Conservation (phyloP, 1,140 invertebrate genomes). For the Tribolium madens region DNA sequence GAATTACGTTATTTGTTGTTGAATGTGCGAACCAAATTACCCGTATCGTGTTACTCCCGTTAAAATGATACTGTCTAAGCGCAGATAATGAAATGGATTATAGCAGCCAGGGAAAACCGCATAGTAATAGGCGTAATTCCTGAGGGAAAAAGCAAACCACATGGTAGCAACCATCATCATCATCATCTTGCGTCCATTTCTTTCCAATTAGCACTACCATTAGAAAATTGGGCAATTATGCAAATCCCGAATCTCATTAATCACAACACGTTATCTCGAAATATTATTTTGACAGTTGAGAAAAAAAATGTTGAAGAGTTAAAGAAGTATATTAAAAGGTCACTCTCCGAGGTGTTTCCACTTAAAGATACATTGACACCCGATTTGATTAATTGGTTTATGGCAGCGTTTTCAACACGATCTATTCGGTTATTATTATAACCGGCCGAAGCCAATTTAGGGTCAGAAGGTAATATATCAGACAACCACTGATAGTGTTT, state of each 20-base stretch:
- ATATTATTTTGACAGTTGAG: slow-evolving; percentile 7
- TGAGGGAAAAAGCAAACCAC: neutral
- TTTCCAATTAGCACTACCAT: slow-evolving; percentile 17
- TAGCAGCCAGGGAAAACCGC: slow-evolving; percentile 40
- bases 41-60: slow-evolving; percentile 42
- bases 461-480: slow-evolving; percentile 42
- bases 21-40: slow-evolving; percentile 45
- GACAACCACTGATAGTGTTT: slow-evolving; percentile 44
- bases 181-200: neutral
- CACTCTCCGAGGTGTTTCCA: slow-evolving; percentile 29
- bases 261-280: neutral
- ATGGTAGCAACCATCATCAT: neutral
- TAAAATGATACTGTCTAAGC: slow-evolving; percentile 44
- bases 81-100: slow-evolving; percentile 45
- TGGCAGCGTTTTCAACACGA: slow-evolving; percentile 29
- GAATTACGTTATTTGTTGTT: slow-evolving; percentile 46
- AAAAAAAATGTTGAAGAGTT: neutral
- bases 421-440: slow-evolving; percentile 41
- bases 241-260: slow-evolving; percentile 2
- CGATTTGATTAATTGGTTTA: slow-evolving; percentile 36
- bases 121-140: slow-evolving; percentile 23
- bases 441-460: slow-evolving; percentile 40
- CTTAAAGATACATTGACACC: slow-evolving; percentile 32
- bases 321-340: slow-evolving; percentile 12
- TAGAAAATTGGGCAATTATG: slow-evolving; percentile 26